Evolutionary conservation across 2,888 invertebrate species (phyloP).

Genomic region (Linnaemya vulpina): DNA sequence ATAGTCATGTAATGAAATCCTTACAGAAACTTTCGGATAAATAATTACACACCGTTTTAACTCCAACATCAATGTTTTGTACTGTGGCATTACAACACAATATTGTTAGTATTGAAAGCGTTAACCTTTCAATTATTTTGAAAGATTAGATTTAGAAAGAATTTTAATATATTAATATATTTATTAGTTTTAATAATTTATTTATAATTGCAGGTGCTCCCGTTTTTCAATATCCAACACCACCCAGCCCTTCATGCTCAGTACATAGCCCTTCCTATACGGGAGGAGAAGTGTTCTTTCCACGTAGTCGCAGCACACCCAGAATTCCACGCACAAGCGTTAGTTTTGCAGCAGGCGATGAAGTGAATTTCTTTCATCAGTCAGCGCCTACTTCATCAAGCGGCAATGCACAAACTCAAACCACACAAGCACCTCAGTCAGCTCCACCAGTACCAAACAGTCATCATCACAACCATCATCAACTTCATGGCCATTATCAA

Average conservation of each 20-base stretch:
- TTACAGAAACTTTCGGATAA: too few species aligned
- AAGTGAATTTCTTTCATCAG: constrained; percentile 79
- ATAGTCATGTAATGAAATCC: too few species aligned
- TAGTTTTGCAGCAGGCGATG: constrained; percentile 80
- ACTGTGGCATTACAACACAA: too few species aligned
- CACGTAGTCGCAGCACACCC: constrained; percentile 79
- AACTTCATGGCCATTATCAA: constrained; percentile 74
- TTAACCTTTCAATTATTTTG: too few species aligned
- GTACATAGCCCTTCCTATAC: constrained; percentile 79
- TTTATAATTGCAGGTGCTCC: constrained; percentile 78
- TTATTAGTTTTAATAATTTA: neutral
- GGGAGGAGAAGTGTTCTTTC: constrained; percentile 82
- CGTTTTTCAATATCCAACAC: constrained; percentile 82
- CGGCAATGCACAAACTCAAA: constrained; percentile 73
- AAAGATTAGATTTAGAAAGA: too few species aligned
- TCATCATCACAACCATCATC: constrained; percentile 76
- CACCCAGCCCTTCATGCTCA: constrained; percentile 82
- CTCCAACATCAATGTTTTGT: too few species aligned
- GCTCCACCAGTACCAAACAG: constrained; percentile 79
- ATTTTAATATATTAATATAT: too few species aligned
- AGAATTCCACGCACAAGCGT: constrained; percentile 81
- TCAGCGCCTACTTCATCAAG: constrained; percentile 67
- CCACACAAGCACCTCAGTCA: constrained; percentile 78
- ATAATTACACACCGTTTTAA: too few species aligned
- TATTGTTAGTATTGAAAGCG: too few species aligned